Base-by-base conservation (phyloP, 2,888 invertebrate species). In the Leucophenga maculata region DNA sequence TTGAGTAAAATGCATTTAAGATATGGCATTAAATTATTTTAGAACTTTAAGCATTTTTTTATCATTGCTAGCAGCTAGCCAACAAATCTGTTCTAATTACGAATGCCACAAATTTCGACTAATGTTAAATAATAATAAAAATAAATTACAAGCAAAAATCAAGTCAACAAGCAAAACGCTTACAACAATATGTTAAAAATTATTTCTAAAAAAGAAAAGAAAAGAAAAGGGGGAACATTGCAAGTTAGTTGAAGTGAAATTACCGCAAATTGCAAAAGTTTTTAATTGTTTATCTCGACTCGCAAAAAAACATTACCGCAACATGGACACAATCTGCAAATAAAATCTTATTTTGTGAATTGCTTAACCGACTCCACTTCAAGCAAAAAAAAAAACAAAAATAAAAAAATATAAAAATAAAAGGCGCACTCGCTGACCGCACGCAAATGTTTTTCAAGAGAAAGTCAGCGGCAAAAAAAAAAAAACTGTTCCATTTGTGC, bases 261-360 rank as follows among this genome's bases (percentile, higher is more conserved):
- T 78, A 83, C 75, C 76, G 75, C 77, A 85, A 83, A 85, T 85
- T 80, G 77, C 77, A 67, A 83, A 83, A 83, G 85, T 85, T 83
- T 83, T 85, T 85, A 85, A 83, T 83, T 83, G 82, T 85, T 83
- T 78, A 83, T 85, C 79, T 79, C 69, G 70, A 65, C 70, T 74
- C 78, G 69, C 14, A 72, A 65, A 73, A 62, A 72, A 83, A 82
- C 83, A 84, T 84, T 79, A 83, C 73, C 75, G 78, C 81, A 82
- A 82, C 78, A 75, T 84, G 81, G 78, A 72, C 69, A 70, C 52
- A 66, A 65, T 70, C 48, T 70, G 55, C 44, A 64, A n/a, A 44
- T n/a, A 57, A 55, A 57, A 67, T 67, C 67, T 59, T 50, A 13
- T 50, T 32, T 57, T 48, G 59, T 46, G 50, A 18, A 65, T 59